A percentile compares a stretch with the other conserved stretches of the same genome.
phyloP scores from a whole-genome alignment of 2,113 vertebrate genomes.

The Odocoileus hemionus region DNA sequence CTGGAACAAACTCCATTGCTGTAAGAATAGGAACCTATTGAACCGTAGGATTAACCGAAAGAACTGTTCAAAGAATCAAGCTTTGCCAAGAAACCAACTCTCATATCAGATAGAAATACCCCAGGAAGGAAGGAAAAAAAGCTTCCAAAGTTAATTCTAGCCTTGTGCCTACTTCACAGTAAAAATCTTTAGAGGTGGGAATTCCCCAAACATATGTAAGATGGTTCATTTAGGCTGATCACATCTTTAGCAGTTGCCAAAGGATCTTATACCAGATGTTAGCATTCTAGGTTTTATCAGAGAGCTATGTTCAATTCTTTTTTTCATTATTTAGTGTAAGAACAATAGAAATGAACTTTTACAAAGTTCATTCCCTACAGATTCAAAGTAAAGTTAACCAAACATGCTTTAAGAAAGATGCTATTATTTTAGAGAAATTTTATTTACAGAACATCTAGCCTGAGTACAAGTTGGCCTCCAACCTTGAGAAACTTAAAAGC shows the following conservation, averaged over 20 bases:
- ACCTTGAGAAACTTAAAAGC: background rate
- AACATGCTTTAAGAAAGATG: conserved; percentile 6
- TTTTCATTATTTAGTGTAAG: conserved; percentile 63
- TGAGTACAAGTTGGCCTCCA: background rate
- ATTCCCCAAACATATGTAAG: conserved; percentile 64
- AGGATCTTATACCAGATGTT: conserved; percentile 56
- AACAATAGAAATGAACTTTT: conserved; percentile 63
- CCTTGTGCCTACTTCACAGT: conserved; percentile 51
- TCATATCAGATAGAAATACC: background rate
- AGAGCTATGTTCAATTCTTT: conserved; percentile 33
- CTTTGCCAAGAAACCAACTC: conserved; percentile 31
- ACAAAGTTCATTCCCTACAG: conserved; percentile 55
- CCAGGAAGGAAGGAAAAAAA: background rate
- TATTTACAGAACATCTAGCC: background rate
- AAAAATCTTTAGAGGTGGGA: conserved; percentile 63
- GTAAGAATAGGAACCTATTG: background rate
- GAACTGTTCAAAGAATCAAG: background rate
- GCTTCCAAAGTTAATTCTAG: conserved; percentile 55
- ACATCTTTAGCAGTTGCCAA: conserved; percentile 41
- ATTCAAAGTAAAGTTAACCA: conserved; percentile 44
- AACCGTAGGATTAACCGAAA: background rate
- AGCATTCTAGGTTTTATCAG: conserved; percentile 57
- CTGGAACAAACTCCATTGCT: background rate
- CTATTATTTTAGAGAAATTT: background rate
- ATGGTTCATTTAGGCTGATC: conserved; percentile 53